Base-by-base conservation (phyloP, 2,113 vertebrate species). In the Podilymbus podiceps region DNA sequence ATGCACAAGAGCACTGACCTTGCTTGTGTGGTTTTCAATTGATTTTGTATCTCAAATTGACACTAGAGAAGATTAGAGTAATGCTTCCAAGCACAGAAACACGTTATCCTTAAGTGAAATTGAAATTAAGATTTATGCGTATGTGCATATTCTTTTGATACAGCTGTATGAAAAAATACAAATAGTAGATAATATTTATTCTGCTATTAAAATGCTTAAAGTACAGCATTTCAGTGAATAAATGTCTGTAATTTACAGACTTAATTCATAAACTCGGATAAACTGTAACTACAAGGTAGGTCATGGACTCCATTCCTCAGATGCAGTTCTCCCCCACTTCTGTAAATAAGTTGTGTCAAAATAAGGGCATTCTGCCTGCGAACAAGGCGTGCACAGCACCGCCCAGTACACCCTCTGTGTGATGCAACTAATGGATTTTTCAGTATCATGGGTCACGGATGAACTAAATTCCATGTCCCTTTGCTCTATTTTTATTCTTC, bases 401-500 rank as follows among this genome's bases (percentile, higher is more conserved):
- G n/a, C 21, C 25, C 28, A 23, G 31, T 5, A 27, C 15, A 25
- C 2, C 5, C 19, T 56, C 42, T 38, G 5, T 17, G 25, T 14
- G 20, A 50, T 42, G 49, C 23, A 72, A 42, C 56, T 84, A 90
- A 93, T n/a, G 23, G 18, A 17, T 46, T 87, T 89, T 95, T 87
- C 71, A 89, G 4, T 47, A 85, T 52, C 64, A 63, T 3, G 23
- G 62, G 67, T 64, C 82, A 92, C 0, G 0, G 49, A 85, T 60
- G 46, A 85, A 72, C 73, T 81, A 64, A 87, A 93, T 72, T 82
- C 58, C 58, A 31, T 23, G 69, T 78, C 49, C 60, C 33, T 97
- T 81, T 92, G 22, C 44, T 84, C 53, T 82, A 35, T 87, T 90
- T 90, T 90, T 95, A 87, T 88, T 92, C 83, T 93, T 90, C 81